Base-by-base conservation (phyloP, 2,888 invertebrate species). In the Pollenia labialis region DNA sequence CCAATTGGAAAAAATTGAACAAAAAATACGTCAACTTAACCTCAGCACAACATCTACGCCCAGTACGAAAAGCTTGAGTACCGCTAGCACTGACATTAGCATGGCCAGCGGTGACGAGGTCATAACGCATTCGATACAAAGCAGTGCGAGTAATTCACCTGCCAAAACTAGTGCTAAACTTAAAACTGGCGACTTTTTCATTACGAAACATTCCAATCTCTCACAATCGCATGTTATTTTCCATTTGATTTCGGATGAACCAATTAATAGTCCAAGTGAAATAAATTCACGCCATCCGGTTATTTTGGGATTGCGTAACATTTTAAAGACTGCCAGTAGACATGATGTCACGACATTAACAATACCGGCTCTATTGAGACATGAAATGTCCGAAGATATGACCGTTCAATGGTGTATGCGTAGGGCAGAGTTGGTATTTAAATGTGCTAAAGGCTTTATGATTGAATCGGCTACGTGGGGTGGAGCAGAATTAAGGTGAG, bases 391-490 rank as follows among this genome's bases (percentile, higher is more conserved):
- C 0, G 99, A 99, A 96, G 97, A 97, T 92, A 97, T 98, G 98
- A 99, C 99, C 0, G 96, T 98, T 75, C 96, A 97, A 50, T 99
- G 99, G 99, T 99, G 99, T 93, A 95, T 97, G 91, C 97, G 98
- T 90, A 95, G 99, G 90, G 99, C 99, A 0, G 99, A 99, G 94
- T 94, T 99, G 88, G 97, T 99, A 84, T 98, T 99, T 91, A 99
- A 99, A 94, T 99, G 99, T 94, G 97, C 99, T 75, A 99, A 99
- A 94, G 99, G 99, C 4, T 99, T 99, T 94, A 97, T 99, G 97
- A 98, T 99, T 93, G 99, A 99, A 94, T 98, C 98, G 95, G 97
- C 97, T 10, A 97, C 98, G 0, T 97, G 98, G 96, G 98, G 98
- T 87, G 98, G 98, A 48, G 96, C 97, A 0, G 97, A 97, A 93